Evolutionary conservation across 2,888 invertebrate genomes (phyloP), one percentile per base, ranked within the genome.

Genomic region (Lypha dubia): DNA sequence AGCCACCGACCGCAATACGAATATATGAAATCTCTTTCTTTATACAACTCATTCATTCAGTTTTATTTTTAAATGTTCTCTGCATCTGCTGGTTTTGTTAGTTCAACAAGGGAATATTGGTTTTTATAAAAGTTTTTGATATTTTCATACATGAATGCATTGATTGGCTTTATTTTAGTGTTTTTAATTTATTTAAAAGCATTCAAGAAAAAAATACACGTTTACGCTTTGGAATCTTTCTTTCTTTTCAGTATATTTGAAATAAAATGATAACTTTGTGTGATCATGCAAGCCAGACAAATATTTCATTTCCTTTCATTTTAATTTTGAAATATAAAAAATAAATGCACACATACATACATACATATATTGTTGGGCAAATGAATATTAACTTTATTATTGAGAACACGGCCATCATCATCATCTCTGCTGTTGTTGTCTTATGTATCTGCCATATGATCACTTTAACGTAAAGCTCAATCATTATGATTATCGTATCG

Each of bases 211-310:
- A 46, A 68, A 7, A 53, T 44, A 46, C 44, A 76, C 5, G 1
- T 46, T 49, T 44, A 58, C 51, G 56, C 38, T 77, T 60, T 24
- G 8, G n/a, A 44, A 44, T 73, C 51, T 67, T 68, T 49, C 51
- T 67, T 68, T 49, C 58, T 20, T 87, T 86, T 88, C 22, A 53
- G 32, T 17, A 11, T 84, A 22, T 71, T 76, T 89, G 88, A 89
- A 90, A 90, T 90, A 89, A 90, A 90, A 90, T 90, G 90, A 90
- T 90, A 90, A 90, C 90, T 90, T 90, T 89, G 87, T 77, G 88
- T 88, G 84, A 76, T 71, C 75, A 76, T 71, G 63, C 68, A 71
- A 65, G 87, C 89, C 90, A 90, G 90, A 90, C 90, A 90, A 90
- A 90, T 90, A 90, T 90, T 90, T 90, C 90, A 90, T 90, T 90